Percentiles rank a stretch among this genome's conserved stretches.
Conservation (phyloP, 2,888 invertebrate genomes). For the Calephelis perditalis region DNA sequence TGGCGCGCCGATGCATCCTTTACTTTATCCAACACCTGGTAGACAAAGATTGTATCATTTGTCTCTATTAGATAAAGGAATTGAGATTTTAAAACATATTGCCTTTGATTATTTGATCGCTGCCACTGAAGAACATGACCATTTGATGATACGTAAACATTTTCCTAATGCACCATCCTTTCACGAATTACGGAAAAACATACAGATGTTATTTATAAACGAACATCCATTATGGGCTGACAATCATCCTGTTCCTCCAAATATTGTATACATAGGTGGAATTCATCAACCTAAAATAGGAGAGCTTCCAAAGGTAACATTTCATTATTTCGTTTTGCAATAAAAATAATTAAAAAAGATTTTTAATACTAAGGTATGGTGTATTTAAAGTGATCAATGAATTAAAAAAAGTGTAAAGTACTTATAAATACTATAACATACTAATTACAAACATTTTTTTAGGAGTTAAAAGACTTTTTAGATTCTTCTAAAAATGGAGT, state of each 20-base stretch:
- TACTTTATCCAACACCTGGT: conserved; percentile 27
- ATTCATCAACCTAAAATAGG: conserved; percentile 37
- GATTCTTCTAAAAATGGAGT: no score
- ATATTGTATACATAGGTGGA: conserved; percentile 42
- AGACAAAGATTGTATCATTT: conserved; percentile 34
- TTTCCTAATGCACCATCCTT: conserved; percentile 34
- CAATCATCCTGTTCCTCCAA: conserved; percentile 40
- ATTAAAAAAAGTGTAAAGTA: no score
- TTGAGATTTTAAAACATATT: conserved; percentile 22
- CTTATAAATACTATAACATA: no score
- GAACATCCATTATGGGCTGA: conserved; percentile 41
- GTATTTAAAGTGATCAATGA: no score
- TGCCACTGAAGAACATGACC: conserved; percentile 23
- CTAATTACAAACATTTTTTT: no score
- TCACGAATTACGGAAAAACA: conserved; percentile 30
- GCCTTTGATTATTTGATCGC: conserved; percentile 16
- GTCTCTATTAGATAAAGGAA: conserved; percentile 35
- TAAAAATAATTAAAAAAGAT: no score
- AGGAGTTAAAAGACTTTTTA: no score
- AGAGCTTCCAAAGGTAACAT: conserved; percentile 35
- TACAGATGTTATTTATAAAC: conserved; percentile 42
- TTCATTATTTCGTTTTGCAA: neutral
- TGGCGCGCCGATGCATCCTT: conserved; percentile 31
- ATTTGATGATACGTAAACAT: conserved; percentile 28
- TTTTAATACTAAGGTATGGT: no score